These are phyloP conservation scores for Bambusicola thoracicus DNA, from an alignment of 2,113 vertebrate genomes.

Conservation along the genomic window DNA sequence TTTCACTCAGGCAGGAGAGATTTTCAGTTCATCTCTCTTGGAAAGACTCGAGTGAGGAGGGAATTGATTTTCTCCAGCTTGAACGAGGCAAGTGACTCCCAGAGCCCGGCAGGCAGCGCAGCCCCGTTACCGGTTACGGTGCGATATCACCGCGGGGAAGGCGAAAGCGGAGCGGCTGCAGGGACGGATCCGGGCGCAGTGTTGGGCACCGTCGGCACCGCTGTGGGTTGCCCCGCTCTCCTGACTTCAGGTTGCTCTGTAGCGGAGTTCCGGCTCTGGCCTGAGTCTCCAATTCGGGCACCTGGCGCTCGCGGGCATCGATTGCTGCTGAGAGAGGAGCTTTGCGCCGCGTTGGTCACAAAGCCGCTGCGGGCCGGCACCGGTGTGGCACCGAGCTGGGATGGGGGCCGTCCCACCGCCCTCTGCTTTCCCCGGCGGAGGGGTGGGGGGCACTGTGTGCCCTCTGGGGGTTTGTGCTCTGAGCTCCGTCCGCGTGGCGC, in stretches of 20 bases:
- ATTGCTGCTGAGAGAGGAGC: neutral
- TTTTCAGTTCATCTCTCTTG: conserved; percentile 62
- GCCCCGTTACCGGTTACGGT: conserved; percentile 35
- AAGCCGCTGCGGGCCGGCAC: neutral
- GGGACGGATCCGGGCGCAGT: neutral
- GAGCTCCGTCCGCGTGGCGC: neutral
- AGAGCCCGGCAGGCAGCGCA: neutral
- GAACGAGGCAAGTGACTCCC: conserved; percentile 39
- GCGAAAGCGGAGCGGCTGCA: neutral
- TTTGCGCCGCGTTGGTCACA: neutral
- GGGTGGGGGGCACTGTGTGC: neutral
- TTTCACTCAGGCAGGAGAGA: conserved; percentile 56
- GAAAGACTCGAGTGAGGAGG: conserved; percentile 51
- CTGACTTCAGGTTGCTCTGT: accelerated
- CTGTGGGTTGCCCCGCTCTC: neutral
- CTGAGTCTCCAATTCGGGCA: neutral
- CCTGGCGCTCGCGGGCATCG: neutral
- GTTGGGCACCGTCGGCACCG: accelerated
- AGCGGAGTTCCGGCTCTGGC: neutral
- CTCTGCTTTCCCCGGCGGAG: neutral
- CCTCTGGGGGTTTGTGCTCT: neutral
- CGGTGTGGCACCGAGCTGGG: neutral
- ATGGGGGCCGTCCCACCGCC: neutral
- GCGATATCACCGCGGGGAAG: conserved; percentile 23
- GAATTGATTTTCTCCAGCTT: conserved; percentile 63